Evolutionary conservation across 2,888 invertebrate genomes (phyloP).

Genomic region (Melanostoma mellinum): DNA sequence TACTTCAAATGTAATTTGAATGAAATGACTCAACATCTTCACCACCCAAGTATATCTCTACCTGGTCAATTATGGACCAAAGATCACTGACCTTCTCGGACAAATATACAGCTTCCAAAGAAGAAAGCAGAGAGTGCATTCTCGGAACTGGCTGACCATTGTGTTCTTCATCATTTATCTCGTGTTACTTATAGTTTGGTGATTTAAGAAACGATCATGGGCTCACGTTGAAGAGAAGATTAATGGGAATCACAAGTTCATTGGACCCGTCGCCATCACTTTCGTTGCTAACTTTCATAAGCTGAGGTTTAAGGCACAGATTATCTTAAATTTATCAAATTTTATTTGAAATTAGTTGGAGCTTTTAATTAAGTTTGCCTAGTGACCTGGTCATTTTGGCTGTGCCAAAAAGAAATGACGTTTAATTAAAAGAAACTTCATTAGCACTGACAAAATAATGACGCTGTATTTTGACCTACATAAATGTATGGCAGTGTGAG

Average conservation of each 20-base stretch:
- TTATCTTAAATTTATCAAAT: too few relatives aligned
- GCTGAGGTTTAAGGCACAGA: too few relatives aligned
- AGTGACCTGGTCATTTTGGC: too few relatives aligned
- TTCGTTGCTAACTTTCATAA: too few relatives aligned
- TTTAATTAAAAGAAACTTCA: too few relatives aligned
- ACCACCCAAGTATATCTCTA: constrained; percentile 6
- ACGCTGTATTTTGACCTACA: too few relatives aligned
- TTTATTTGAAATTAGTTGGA: too few relatives aligned
- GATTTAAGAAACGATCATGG: constrained; percentile 31
- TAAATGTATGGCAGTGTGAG: too few relatives aligned
- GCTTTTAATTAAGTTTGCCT: too few relatives aligned
- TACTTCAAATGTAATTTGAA: constrained; percentile 29
- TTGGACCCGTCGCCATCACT: neutral
- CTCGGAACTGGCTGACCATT: constrained; percentile 20
- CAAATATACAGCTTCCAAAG: constrained; percentile 6
- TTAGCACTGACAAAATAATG: too few relatives aligned
- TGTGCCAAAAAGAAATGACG: too few relatives aligned
- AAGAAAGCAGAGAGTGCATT: constrained; percentile 45
- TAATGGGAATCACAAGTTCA: too few relatives aligned
- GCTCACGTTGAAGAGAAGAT: neutral
- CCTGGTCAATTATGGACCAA: constrained; percentile 31
- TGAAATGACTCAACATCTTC: constrained; percentile 45
- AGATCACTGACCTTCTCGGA: constrained; percentile 64
- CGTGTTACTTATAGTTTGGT: constrained; percentile 2
- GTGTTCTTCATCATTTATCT: constrained; percentile 19